Conservation (phyloP, 2,888 invertebrate species). For the Digitonthophagus gazella region DNA sequence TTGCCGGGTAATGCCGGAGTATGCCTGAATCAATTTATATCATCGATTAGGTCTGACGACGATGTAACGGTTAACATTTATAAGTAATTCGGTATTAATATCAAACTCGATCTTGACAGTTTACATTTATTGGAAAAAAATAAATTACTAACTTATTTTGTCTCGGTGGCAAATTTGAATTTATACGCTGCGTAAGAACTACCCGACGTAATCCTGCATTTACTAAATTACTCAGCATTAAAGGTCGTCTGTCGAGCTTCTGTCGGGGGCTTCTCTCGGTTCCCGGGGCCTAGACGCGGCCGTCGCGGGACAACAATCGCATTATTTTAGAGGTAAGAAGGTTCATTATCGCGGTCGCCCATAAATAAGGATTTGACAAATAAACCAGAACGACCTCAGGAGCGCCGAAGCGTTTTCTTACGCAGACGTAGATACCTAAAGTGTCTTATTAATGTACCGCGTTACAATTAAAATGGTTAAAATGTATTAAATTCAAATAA, state of each 20-base stretch:
- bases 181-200: background rate
- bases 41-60: too few species aligned
- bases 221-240: background rate
- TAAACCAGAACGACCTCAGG: constrained; percentile 14
- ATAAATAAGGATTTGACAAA: constrained; percentile 28
- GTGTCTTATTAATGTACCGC: constrained; percentile 40
- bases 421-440: constrained; percentile 29
- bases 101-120: too few species aligned
- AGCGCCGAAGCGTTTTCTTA: background rate
- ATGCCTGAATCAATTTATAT: too few species aligned
- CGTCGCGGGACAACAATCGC: constrained; percentile 19
- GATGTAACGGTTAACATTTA: too few species aligned
- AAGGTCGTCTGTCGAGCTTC: background rate
- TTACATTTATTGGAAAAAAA: background rate
- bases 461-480: constrained; percentile 41
- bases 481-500: too few species aligned
- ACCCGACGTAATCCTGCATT: background rate
- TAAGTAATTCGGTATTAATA: too few species aligned
- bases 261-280: background rate
- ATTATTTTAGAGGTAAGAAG: constrained; percentile 26
- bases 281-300: constrained; percentile 19
- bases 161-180: background rate
- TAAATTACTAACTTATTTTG: background rate
- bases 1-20: too few species aligned
- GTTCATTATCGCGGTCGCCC: constrained; percentile 25